Evolutionary conservation across 2,113 vertebrate genomes (phyloP).

Genomic region (Myanophis thanlyinensis): DNA sequence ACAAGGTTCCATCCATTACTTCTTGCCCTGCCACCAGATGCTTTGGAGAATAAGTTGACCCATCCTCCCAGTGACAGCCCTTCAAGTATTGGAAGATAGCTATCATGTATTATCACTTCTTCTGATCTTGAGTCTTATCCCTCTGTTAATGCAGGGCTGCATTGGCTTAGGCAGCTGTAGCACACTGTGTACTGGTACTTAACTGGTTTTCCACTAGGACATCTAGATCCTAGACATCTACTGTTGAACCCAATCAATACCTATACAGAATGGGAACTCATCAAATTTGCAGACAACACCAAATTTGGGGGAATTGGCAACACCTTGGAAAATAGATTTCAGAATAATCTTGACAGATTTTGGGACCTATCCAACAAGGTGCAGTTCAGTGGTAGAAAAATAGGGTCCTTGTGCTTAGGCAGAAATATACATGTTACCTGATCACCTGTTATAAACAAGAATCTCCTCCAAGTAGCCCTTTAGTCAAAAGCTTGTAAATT

Average conservation of each 20-base stretch:
- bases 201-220: neutral
- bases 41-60: neutral
- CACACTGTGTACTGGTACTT: neutral
- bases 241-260: neutral
- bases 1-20: neutral
- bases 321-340: neutral
- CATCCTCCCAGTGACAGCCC: neutral
- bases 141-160: neutral
- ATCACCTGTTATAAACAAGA: neutral
- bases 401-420: neutral
- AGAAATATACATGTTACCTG: neutral
- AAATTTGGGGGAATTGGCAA: neutral
- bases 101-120: neutral
- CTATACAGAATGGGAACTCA: neutral
- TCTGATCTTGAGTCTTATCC: neutral
- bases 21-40: neutral
- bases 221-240: neutral
- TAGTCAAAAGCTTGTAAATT: neutral
- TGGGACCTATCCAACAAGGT: neutral
- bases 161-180: neutral
- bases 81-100: neutral
- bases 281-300: neutral
- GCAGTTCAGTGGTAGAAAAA: neutral
- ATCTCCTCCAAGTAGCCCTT: neutral
- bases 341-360: neutral